phyloP scores from a whole-genome alignment of 2,113 vertebrate species.

The Sterrhoptilus dennistouni region DNA sequence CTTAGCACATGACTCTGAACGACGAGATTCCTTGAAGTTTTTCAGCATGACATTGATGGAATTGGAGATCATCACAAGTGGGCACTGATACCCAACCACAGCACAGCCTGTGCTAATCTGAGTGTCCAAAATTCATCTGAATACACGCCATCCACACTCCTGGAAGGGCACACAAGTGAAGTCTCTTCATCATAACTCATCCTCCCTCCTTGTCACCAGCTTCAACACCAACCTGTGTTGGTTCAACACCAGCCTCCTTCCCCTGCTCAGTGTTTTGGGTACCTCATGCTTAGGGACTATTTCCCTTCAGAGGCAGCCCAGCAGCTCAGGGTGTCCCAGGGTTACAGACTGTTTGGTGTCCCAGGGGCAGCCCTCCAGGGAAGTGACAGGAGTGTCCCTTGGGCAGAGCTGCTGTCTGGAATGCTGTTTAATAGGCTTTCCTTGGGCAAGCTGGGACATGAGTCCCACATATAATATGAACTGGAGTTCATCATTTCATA shows the following conservation, averaged over 20 bases:
- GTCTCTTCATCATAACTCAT: not conserved
- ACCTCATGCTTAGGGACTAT: rapidly evolving
- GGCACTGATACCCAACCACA: not conserved
- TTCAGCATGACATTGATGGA: rapidly evolving
- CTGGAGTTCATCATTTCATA: not conserved
- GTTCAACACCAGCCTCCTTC: not conserved
- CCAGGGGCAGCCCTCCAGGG: not conserved
- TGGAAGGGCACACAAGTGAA: not conserved
- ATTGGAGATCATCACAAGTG: not conserved
- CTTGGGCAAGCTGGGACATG: conserved; percentile 53
- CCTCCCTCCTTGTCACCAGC: not conserved
- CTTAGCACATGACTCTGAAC: not conserved
- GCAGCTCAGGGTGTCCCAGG: not conserved
- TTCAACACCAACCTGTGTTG: not conserved
- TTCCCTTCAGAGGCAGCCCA: not conserved
- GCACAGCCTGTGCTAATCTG: not conserved
- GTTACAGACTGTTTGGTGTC: not conserved
- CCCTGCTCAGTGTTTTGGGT: not conserved
- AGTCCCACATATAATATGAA: not conserved
- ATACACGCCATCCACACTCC: not conserved
- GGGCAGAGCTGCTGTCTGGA: conserved; percentile 47
- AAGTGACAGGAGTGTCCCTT: not conserved
- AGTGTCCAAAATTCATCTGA: not conserved
- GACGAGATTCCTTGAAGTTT: rapidly evolving
- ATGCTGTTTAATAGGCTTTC: conserved; percentile 51